Base-by-base conservation (phyloP, 1,140 invertebrate genomes). In the Leguminivora glycinivorella region DNA sequence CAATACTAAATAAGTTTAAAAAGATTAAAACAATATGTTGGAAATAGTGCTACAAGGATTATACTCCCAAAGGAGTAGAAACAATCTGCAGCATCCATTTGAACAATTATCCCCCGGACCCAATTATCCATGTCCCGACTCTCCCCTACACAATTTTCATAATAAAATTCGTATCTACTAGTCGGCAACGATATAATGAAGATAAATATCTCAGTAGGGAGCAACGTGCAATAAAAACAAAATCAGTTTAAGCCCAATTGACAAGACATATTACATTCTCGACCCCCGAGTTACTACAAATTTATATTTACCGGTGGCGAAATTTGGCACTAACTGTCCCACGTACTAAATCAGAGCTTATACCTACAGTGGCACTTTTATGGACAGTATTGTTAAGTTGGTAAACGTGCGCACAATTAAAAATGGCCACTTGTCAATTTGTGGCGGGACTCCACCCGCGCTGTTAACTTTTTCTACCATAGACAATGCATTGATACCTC, bases 191-290 rank as follows among this genome's bases (percentile, higher is more conserved):
- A 81, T 80, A 77, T 83, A 89, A 90, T 90, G 85, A 82, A 88
- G 87, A 90, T 89, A 82, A 88, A 90, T 90, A 90, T 88, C 88
- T 79, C 88, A 70, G 19, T 77, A 72, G 88, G 88, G 85, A 87
- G 73, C 75, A 56, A 17, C 63, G 80, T 14, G 70, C 81, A 84
- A 90, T 89, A 90, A 88, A 89, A 90, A 88, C 78, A 77, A 76
- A 88, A 89, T 88, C 87, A 84, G 83, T 87, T 88, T 83, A 81
- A 82, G 82, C 85, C 76, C 88, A 83, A 90, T 90, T 87, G 87
- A 89, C 88, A 89, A 83, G 86, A 84, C 77, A 75, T 82, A 83
- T 81, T 78, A 77, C 73, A 72, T 76, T 72, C 74, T 77, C 56
- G 38, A 67, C 31, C 70, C 72, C 56, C 56, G 31, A 67, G 68